Evolutionary conservation across 2,888 invertebrate species (phyloP), one percentile per base, ranked within the genome.

Genomic region (Molanna angustata): DNA sequence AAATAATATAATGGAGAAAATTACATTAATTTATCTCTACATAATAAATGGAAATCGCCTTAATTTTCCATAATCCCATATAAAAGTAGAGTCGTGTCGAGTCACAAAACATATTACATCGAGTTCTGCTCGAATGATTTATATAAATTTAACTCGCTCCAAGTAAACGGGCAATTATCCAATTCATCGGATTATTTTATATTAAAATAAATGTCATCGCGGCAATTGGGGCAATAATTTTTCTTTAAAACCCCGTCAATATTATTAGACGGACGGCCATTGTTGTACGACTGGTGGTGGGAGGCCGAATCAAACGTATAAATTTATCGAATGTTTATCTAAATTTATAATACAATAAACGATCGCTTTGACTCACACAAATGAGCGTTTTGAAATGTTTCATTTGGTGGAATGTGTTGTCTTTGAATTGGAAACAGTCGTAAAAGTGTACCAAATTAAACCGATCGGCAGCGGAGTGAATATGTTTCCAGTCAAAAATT

Each of bases 191-290:
- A 58, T 53, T 53, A 58, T 58, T 56, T 58, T 58, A 56, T 56
- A 58, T 58, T 58, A 58, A 58, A 58, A 58, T 58, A 58, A 58
- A 58, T 56, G 58, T 58, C 55, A 56, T 51, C 53, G 43, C 31
- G 31, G 43, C 58, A 56, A 58, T 58, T 58, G 58, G 55, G 52
- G 55, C 49, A 46, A 53, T 58, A 58, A 50, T 53, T 58, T 56
- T 37, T 35, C 53, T 43, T n/a, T 49, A 52, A 53, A 53, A 53
- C 53, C 48, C 49, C 45, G 55, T 43, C 43, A 50, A 47, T 49
- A 49, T 53, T 49, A n/a, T n/a, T n/a, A 48, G 41, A 27, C 27
- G 45, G 35, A 39, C 16, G 35, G 49, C 57, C 53, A 57, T 57
- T 57, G 57, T 57, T 57, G 57, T 53, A 50, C 48, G 35, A 43